Evolutionary conservation across 1,140 invertebrate genomes (phyloP), one percentile per base, ranked within the genome.

Genomic region (Trichonephila clavata): DNA sequence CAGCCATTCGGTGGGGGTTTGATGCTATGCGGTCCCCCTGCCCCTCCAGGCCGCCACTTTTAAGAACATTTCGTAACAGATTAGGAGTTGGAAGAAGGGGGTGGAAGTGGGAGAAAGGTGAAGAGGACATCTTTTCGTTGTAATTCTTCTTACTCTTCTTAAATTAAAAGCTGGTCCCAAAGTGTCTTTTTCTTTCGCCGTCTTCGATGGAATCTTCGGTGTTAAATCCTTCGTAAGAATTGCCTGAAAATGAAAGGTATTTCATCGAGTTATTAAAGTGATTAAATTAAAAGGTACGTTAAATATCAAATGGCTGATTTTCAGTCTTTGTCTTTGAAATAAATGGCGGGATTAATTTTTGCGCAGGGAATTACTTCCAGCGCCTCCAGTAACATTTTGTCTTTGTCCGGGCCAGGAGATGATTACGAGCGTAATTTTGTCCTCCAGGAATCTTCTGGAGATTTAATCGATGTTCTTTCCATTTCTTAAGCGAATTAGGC

Each of bases 211-310:
- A 77, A 77, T 77, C 71, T 77, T 39, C 27, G 71, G 32, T 39
- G 71, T 77, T 77, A 32, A 77, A 77, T 77, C 32, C 32, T 32
- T 16, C 18, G 24, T 18, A 77, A 77, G 71, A 77, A 77, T 27
- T 18, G 24, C 27, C 27, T 77, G 71, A 27, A 77, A 77, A 18
- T 77, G 71, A 77, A 77, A 39, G 71, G 27, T 83, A 83, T 57
- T 59, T 59, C 81, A 57, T 59, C 50, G 21, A 50, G 81, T 57
- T 57, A 83, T 83, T 83, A 83, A 83, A 83, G 81, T 59, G 81
- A 83, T 83, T 83, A 83, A 83, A 83, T 83, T 83, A 83, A 83
- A 83, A 83, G 81, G 81, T 57, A 43, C 81, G 50, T 83, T 57
- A 83, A 83, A 20, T 83, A 83, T 83, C 81, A 59, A 83, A 59